These are phyloP conservation scores for Poeciliopsis turneri DNA, from an alignment of 2,797 vertebrate genomes.

Conservation along the genomic window DNA sequence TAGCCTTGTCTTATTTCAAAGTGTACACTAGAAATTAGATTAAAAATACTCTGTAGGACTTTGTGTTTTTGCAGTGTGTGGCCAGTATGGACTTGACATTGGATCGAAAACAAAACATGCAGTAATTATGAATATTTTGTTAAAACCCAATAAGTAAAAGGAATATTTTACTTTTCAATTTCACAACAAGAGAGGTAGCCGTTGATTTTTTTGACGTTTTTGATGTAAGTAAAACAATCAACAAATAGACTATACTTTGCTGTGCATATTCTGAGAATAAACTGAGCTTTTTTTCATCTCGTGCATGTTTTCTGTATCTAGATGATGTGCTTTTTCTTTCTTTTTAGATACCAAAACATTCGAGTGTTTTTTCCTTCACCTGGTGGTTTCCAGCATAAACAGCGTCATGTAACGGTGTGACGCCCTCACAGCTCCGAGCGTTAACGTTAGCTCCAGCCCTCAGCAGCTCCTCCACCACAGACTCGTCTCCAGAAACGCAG, in stretches of 20 bases:
- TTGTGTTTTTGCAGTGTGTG: no score
- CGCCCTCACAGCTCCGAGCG: slow-evolving; percentile 72
- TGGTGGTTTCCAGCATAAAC: slow-evolving; percentile 76
- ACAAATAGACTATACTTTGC: neutral
- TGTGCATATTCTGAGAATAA: neutral
- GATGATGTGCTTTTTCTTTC: neutral
- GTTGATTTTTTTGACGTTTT: neutral
- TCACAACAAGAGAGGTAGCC: neutral
- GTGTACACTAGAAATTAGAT: no score
- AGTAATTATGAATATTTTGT: no score
- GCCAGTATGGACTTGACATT: no score
- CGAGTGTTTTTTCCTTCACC: slow-evolving; percentile 70
- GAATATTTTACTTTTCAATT: neutral
- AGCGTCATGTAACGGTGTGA: slow-evolving; percentile 85
- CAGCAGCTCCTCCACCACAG: slow-evolving; percentile 83
- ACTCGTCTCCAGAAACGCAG: slow-evolving; percentile 63
- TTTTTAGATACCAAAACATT: neutral
- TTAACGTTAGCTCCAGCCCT: slow-evolving; percentile 84
- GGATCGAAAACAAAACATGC: no score
- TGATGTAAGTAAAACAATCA: neutral
- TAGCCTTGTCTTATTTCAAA: no score
- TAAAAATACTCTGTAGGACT: no score
- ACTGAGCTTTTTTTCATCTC: neutral
- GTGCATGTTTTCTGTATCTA: neutral
- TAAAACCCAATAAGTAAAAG: neutral